These are phyloP conservation scores for Cinclus mexicanus DNA, from an alignment of 2,113 vertebrate species.

Conservation along the genomic window DNA sequence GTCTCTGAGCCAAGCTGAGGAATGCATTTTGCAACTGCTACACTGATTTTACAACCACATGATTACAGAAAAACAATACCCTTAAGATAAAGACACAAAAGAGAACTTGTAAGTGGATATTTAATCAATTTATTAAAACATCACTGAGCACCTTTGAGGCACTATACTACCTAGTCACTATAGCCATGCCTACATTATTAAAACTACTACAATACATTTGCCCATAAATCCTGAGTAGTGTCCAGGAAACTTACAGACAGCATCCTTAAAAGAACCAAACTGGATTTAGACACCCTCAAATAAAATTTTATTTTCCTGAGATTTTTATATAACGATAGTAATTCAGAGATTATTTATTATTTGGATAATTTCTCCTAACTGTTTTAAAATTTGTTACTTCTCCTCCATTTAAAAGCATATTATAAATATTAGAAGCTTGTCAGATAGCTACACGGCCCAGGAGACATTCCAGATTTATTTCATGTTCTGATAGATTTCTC, in stretches of 20 bases:
- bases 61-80: background rate
- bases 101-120: background rate
- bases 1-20: background rate
- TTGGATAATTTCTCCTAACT: background rate
- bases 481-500: background rate
- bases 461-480: background rate
- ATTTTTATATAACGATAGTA: background rate
- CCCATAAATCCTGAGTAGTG: background rate
- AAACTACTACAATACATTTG: background rate
- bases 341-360: background rate
- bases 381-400: background rate
- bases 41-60: background rate
- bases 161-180: background rate
- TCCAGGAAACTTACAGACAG: background rate
- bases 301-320: background rate
- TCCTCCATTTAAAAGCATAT: background rate
- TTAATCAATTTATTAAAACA: background rate
- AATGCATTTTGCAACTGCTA: background rate
- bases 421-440: background rate
- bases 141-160: background rate
- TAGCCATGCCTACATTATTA: background rate
- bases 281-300: background rate
- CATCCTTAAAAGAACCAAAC: background rate
- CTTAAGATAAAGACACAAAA: background rate
- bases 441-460: background rate